phyloP scores from a whole-genome alignment of 92 coral and sea anemone genomes.

The Heliopora coerulea region DNA sequence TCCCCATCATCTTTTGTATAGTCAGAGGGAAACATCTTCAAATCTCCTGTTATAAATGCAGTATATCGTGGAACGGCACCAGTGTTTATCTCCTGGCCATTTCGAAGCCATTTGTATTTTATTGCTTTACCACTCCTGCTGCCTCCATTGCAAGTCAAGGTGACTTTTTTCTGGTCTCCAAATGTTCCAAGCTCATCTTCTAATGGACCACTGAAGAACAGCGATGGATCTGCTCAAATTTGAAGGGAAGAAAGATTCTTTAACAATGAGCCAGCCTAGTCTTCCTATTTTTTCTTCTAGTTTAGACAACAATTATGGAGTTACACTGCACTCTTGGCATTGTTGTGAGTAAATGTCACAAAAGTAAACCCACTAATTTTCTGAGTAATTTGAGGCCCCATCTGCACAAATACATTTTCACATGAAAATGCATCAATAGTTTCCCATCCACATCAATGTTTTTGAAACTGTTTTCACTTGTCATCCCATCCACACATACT shows the following conservation, averaged over 20 bases:
- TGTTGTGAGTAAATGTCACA: too few relatives aligned
- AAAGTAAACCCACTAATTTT: too few relatives aligned
- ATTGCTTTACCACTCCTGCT: constrained; percentile 9
- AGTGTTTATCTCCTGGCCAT: neutral
- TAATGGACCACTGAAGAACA: constrained; percentile 30
- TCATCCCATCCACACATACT: too few relatives aligned
- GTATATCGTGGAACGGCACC: neutral
- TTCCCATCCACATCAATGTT: too few relatives aligned
- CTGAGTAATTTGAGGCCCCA: too few relatives aligned
- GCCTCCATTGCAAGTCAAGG: constrained; percentile 23
- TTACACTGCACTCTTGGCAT: too few relatives aligned
- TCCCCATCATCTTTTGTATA: constrained; percentile 78
- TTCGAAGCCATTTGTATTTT: constrained; percentile 17
- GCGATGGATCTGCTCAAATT: neutral
- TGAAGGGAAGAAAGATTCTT: neutral
- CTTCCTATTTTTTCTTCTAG: too few relatives aligned
- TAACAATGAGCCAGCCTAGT: too few relatives aligned
- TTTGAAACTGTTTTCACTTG: too few relatives aligned
- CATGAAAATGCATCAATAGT: too few relatives aligned
- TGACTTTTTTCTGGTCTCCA: neutral
- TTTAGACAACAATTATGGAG: too few relatives aligned
- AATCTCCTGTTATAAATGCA: constrained; percentile 51
- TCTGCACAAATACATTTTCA: too few relatives aligned
- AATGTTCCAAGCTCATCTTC: neutral
- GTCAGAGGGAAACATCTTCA: constrained; percentile 61